These are phyloP conservation scores for Enteromius radiatus DNA, from an alignment of 2,797 vertebrate species.

Conservation along the genomic window DNA sequence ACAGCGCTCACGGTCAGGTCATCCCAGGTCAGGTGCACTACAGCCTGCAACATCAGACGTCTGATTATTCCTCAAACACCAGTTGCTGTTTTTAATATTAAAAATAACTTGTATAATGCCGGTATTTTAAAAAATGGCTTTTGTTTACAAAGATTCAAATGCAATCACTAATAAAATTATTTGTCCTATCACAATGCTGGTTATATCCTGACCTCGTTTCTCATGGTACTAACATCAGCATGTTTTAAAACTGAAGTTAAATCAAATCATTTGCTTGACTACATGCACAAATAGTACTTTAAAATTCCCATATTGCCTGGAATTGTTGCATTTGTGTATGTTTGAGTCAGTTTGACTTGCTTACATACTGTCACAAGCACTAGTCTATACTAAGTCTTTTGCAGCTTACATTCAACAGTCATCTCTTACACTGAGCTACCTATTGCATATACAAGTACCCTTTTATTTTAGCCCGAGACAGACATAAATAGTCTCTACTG, in stretches of 20 bases:
- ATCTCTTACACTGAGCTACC: conserved; percentile 33
- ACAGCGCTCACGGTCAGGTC: conserved; percentile 11
- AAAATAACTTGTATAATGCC: background rate
- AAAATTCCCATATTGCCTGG: conserved; percentile 13
- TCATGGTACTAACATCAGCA: background rate
- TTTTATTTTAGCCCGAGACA: conserved; percentile 43
- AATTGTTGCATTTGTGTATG: conserved; percentile 7
- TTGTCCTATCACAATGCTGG: background rate
- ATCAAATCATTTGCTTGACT: background rate
- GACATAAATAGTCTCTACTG: conserved; percentile 50
- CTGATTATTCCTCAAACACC: background rate
- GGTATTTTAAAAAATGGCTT: background rate
- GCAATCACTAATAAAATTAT: background rate
- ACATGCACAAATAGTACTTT: background rate
- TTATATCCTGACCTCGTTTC: background rate
- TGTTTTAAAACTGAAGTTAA: conserved; percentile 14
- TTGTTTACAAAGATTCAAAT: background rate
- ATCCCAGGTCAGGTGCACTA: conserved; percentile 6
- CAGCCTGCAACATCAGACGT: background rate
- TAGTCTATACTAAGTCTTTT: conserved; percentile 47
- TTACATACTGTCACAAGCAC: conserved; percentile 16
- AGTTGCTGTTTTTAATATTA: background rate
- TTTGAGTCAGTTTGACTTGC: conserved; percentile 21
- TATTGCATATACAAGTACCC: conserved; percentile 45
- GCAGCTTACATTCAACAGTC: conserved; percentile 45